Conservation (phyloP, 64 coral and sea anemone genomes). For the Anthopleura sola region DNA sequence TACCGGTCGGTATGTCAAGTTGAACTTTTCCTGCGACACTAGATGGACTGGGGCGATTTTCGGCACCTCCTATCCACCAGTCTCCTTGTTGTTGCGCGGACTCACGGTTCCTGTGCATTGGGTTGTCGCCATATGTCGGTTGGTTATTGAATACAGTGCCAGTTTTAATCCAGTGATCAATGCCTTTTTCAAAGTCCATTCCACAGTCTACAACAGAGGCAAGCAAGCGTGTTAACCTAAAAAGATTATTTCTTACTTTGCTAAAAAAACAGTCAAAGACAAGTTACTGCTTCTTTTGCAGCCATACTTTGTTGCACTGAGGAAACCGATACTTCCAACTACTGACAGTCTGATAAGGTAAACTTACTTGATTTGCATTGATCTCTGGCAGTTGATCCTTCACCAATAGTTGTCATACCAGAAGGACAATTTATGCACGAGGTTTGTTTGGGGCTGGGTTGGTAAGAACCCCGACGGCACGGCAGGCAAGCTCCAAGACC, state of each 20-base stretch:
- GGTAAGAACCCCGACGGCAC: slow-evolving; percentile 5
- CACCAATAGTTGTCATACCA: slow-evolving; percentile 16
- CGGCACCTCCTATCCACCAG: slow-evolving; percentile 37
- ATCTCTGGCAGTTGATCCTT: background rate
- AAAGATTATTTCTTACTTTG: background rate
- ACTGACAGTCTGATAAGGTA: background rate
- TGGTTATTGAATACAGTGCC: slow-evolving; percentile 39
- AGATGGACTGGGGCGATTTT: slow-evolving; percentile 19
- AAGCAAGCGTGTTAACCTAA: background rate
- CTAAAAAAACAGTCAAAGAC: background rate
- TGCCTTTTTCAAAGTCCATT: slow-evolving; percentile 42
- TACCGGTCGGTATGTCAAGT: slow-evolving; percentile 36
- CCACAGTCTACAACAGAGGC: background rate
- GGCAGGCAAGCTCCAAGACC: slow-evolving; percentile 28
- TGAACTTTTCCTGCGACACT: background rate
- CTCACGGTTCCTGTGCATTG: background rate
- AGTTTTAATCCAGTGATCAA: slow-evolving; percentile 20
- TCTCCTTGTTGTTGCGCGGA: slow-evolving; percentile 19
- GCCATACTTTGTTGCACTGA: too few species aligned
- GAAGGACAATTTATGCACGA: slow-evolving; percentile 6
- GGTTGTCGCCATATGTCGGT: slow-evolving; percentile 45
- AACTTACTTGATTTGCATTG: slow-evolving; percentile 9
- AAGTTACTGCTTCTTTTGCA: too few species aligned
- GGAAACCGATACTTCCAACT: too few species aligned
- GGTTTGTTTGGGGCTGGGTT: background rate